Percentiles rank a stretch among this genome's conserved stretches.
Evolutionary conservation across 2,888 invertebrate species (phyloP).

Genomic region (Morpho deidamia): DNA sequence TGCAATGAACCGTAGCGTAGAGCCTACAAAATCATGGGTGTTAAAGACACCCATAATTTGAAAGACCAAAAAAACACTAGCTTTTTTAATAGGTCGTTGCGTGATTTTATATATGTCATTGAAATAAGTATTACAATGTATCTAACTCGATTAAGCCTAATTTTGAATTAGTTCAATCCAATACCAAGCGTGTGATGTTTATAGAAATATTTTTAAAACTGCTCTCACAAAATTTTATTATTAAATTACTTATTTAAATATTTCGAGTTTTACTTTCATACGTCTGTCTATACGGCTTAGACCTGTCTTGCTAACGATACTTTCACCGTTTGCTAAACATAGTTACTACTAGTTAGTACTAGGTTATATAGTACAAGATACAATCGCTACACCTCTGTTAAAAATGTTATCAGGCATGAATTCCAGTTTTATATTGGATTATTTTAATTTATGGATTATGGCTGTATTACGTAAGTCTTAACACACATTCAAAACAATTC

Average conservation of each 20-base stretch:
- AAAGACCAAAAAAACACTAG: no score
- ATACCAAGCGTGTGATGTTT: neutral
- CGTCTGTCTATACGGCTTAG: neutral
- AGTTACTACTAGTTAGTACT: neutral
- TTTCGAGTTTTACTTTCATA: constrained; percentile 5
- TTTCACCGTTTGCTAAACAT: constrained; percentile 2
- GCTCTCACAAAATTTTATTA: neutral
- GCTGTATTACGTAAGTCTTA: no score
- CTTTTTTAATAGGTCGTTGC: neutral
- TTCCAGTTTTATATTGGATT: no score
- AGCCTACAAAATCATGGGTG: no score
- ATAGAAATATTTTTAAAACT: neutral
- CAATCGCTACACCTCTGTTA: neutral
- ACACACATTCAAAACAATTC: no score
- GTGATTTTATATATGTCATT: no score
- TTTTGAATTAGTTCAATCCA: no score
- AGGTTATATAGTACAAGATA: neutral
- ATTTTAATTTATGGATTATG: no score
- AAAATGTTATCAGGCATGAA: no score
- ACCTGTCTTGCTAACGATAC: neutral
- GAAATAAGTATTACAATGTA: no score
- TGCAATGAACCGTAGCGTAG: neutral
- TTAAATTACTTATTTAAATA: neutral
- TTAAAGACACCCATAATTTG: no score
- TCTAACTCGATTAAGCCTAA: no score